These are phyloP conservation scores for Phengaris alcon DNA, from an alignment of 2,888 invertebrate genomes.

Conservation along the genomic window DNA sequence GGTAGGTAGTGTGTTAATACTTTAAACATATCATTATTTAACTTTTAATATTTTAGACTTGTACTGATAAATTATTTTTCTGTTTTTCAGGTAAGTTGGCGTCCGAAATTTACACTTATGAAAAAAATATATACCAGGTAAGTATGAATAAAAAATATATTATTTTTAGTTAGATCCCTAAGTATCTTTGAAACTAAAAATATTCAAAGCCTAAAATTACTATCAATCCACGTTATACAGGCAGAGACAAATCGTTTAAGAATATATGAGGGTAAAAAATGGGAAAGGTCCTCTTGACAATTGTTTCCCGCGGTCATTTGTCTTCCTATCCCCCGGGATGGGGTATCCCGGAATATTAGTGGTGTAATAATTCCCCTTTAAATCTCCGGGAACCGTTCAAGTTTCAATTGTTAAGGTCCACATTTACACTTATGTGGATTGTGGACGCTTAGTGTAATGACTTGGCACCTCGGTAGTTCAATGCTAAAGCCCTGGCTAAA, in stretches of 20 bases:
- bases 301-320: slow-evolving; percentile 24
- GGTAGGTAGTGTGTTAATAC: too few relatives aligned
- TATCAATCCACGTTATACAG: slow-evolving; percentile 4
- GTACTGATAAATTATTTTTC: neutral
- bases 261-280: slow-evolving; percentile 22
- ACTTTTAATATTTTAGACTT: neutral
- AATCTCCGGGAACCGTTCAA: neutral
- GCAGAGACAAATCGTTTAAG: slow-evolving; percentile 17
- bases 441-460: neutral
- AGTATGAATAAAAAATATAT: neutral
- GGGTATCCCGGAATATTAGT: slow-evolving; percentile 11
- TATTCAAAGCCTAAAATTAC: neutral
- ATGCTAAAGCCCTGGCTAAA: neutral
- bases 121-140: neutral
- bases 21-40: too few relatives aligned
- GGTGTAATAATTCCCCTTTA: slow-evolving; percentile 16
- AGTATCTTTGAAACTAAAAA: neutral
- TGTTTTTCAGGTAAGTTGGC: slow-evolving; percentile 24
- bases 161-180: neutral
- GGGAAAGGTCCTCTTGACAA: slow-evolving; percentile 26
- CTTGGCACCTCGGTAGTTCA: neutral
- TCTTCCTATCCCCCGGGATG: slow-evolving; percentile 17
- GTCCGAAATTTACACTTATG: neutral
- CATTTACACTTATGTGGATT: neutral
- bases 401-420: neutral